Base-by-base conservation (phyloP, 2,888 invertebrate genomes). In the Drosophila austrosaltans region DNA sequence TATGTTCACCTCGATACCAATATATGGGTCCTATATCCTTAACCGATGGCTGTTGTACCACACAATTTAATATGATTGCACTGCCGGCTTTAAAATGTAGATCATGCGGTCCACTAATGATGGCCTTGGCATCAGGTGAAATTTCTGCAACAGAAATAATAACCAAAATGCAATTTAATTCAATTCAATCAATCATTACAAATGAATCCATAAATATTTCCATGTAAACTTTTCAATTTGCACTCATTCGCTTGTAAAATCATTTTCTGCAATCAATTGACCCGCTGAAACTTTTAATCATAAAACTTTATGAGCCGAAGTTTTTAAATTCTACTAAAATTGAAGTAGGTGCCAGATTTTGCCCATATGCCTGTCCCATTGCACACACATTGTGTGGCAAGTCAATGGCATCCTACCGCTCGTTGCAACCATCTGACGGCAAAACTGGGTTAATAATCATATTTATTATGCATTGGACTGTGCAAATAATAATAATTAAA, bases 21-120 rank as follows among this genome's bases (percentile, higher is more conserved):
- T 94, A 94, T 72, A 95, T 95, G 75, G 95, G 95, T 58, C 95
- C 95, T 84, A 95, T 93, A 90, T 95, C 95, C 91, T 95, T 95
- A 69, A 95, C 76, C 62, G 90, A 87, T 69, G 95, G 95, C 92
- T 95, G 95, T 82, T 94, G 94, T 83, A 95, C 95, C 82, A 94
- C 93, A 90, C 96, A 96, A 77, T 95, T 95, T 75, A 96, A 93
- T 78, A 94, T 95, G 78, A 96, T 94, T 60, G 94, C 94, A 91
- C 95, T 96, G 81, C 96, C 96, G 58, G 95, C 94, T 92, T 96
- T 95, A 76, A 96, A 95, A 92, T 95, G 95, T 76, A 96, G 93
- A 91, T 95, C 95, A 63, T 94, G 92, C 63, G 94, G 94, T 64
- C 95, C 95, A 82, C 93, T 92, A 90, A 96, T 95, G 79, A 94